Evolutionary conservation across 2,888 invertebrate genomes (phyloP).

Genomic region (Hecatera dysodea): DNA sequence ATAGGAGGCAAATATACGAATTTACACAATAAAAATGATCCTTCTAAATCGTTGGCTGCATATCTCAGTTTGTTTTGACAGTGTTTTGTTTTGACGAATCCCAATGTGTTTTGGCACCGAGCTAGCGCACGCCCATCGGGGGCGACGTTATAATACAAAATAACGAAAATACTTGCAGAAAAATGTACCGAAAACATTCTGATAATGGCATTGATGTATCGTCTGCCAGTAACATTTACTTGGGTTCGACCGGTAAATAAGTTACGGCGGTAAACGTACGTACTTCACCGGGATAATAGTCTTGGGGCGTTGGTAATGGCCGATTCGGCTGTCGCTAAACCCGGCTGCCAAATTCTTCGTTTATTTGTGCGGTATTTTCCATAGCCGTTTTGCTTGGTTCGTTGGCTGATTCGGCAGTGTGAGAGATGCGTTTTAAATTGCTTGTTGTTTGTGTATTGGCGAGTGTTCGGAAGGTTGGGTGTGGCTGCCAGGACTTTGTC

Average conservation of each 20-base stretch:
- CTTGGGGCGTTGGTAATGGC: constrained; percentile 33
- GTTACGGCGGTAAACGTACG: constrained; percentile 50
- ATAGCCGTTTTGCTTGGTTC: constrained; percentile 13
- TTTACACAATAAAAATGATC: constrained; percentile 10
- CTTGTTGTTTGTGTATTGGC: constrained; percentile 40
- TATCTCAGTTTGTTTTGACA: constrained; percentile 51
- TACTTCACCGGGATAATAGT: constrained; percentile 39
- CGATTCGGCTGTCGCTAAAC: constrained; percentile 32
- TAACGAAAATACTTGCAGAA: constrained; percentile 36
- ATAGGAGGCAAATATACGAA: not conserved
- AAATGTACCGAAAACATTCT: constrained; percentile 52
- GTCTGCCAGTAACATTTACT: constrained; percentile 46
- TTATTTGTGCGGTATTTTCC: constrained; percentile 45
- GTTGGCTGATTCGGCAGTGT: constrained; percentile 46
- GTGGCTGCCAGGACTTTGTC: constrained; percentile 35
- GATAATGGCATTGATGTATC: constrained; percentile 61
- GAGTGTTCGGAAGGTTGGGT: constrained; percentile 1
- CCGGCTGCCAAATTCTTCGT: constrained; percentile 50
- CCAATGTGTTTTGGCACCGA: constrained; percentile 56
- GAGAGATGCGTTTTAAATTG: constrained; percentile 55
- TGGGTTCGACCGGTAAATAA: constrained; percentile 51
- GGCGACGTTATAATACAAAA: constrained; percentile 31
- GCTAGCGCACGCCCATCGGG: constrained; percentile 26
- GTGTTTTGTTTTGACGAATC: constrained; percentile 43
- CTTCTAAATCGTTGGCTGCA: constrained; percentile 17